Conservation (phyloP, 1,140 invertebrate species). For the Pseudomyrmex gracilis region DNA sequence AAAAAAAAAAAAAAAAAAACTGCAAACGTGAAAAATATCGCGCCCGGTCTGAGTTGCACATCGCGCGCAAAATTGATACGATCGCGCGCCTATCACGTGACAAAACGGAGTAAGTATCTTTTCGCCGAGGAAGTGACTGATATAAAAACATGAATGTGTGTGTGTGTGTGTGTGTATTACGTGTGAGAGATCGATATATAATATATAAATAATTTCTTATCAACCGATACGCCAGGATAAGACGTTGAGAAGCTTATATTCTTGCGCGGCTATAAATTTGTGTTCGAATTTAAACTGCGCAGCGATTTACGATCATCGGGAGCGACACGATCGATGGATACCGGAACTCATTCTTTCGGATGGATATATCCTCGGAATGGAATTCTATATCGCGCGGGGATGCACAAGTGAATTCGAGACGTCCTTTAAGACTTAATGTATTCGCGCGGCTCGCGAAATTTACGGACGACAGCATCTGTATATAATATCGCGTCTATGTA, state of each 20-base stretch:
- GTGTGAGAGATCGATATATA: background rate
- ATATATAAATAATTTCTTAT: background rate
- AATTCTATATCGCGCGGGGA: too few relatives aligned
- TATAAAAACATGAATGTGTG: background rate
- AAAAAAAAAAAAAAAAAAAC: background rate
- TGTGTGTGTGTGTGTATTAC: too few relatives aligned
- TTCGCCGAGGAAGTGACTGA: background rate
- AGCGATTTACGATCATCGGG: background rate
- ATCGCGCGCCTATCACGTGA: background rate
- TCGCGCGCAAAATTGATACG: background rate
- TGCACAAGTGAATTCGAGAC: too few relatives aligned
- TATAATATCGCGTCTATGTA: too few relatives aligned
- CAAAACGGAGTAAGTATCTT: background rate
- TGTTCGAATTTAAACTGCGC: background rate
- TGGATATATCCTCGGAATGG: too few relatives aligned
- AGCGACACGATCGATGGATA: background rate
- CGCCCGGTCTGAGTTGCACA: background rate
- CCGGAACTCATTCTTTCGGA: background rate
- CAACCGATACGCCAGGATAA: background rate
- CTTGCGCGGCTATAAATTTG: background rate
- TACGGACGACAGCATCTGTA: too few relatives aligned
- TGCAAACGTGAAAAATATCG: conserved; percentile 22
- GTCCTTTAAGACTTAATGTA: too few relatives aligned
- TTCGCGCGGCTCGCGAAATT: too few relatives aligned
- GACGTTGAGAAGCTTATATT: background rate